Conservation (phyloP, 2,888 invertebrate species). For the Automeris io region DNA sequence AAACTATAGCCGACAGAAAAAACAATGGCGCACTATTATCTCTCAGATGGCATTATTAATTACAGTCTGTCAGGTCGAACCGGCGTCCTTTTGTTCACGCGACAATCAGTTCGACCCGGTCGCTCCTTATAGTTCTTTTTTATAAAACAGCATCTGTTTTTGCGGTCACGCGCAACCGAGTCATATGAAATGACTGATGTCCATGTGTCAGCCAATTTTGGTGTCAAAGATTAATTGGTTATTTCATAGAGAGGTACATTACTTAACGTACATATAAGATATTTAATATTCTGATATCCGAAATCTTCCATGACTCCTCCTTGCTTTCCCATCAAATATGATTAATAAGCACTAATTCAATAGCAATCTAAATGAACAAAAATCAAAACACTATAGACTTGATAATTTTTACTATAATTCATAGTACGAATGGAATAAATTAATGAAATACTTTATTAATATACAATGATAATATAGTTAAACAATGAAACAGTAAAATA, state of each 20-base stretch:
- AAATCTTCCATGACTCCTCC: too few species aligned
- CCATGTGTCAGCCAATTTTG: slow-evolving; percentile 58
- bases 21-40: slow-evolving; percentile 3
- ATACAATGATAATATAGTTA: too few species aligned
- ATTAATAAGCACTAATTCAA: too few species aligned
- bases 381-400: too few species aligned
- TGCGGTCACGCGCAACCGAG: slow-evolving; percentile 48
- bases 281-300: too few species aligned
- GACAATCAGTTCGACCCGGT: slow-evolving; percentile 48
- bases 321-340: too few species aligned
- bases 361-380: too few species aligned
- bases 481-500: too few species aligned
- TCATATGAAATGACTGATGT: slow-evolving; percentile 58
- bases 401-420: too few species aligned
- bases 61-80: slow-evolving; percentile 35
- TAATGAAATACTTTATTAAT: too few species aligned
- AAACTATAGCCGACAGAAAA: slow-evolving; percentile 2
- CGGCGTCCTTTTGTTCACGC: slow-evolving; percentile 43
- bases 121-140: slow-evolving; percentile 51
- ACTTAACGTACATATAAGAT: too few species aligned
- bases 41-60: slow-evolving; percentile 25
- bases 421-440: too few species aligned
- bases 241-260: neutral
- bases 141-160: slow-evolving; percentile 51
- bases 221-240: slow-evolving; percentile 34